These are phyloP conservation scores for Podarcis cretensis DNA, from an alignment of 2,113 vertebrate species.

Conservation along the genomic window DNA sequence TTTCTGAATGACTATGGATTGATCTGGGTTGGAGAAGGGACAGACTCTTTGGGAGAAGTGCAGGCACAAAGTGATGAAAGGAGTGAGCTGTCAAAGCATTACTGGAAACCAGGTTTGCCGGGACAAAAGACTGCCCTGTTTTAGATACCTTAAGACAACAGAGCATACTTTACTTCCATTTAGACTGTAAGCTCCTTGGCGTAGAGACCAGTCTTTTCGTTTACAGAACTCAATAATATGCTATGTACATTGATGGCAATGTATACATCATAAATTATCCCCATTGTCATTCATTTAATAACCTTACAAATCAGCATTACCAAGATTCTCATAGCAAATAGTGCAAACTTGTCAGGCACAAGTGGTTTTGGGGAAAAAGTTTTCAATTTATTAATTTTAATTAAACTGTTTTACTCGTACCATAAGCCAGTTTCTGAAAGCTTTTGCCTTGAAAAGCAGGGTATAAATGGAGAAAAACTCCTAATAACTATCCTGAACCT, in stretches of 20 bases:
- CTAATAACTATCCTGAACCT: neutral
- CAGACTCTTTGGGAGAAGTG: slow-evolving; percentile 23
- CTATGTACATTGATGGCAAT: neutral
- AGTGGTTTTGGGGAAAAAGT: neutral
- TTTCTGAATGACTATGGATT: slow-evolving; percentile 92
- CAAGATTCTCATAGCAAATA: neutral
- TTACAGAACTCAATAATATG: neutral
- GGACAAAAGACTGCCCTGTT: neutral
- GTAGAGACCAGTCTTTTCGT: neutral
- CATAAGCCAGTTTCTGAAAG: neutral
- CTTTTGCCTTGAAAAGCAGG: neutral
- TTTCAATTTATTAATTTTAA: neutral
- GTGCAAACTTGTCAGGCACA: neutral
- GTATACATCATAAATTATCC: neutral
- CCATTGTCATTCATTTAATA: neutral
- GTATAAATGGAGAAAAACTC: neutral
- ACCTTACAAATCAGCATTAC: neutral
- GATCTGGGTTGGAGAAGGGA: slow-evolving; percentile 86
- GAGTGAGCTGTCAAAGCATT: slow-evolving; percentile 46
- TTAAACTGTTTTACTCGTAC: neutral
- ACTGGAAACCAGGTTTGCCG: slow-evolving; percentile 73
- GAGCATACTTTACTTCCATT: neutral
- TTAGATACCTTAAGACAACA: neutral
- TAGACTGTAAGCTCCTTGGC: neutral
- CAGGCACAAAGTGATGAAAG: slow-evolving; percentile 8